Base-by-base conservation (phyloP, 2,797 vertebrate genomes). In the Falco rusticolus region DNA sequence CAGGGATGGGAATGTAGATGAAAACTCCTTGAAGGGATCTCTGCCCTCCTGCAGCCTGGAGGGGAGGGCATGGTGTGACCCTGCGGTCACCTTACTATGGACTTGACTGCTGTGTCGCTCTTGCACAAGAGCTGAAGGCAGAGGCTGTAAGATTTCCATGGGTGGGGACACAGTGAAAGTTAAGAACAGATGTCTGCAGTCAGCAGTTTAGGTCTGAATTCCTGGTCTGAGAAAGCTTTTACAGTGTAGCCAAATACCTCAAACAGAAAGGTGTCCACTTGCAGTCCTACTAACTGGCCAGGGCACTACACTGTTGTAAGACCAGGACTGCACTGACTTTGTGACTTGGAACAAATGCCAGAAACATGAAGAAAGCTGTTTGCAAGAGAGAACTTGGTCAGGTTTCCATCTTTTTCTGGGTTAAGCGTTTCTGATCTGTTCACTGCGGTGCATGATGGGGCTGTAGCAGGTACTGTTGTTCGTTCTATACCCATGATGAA, bases 1-100 rank as follows among this genome's bases (percentile, higher is more conserved):
- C n/a, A 34, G 63, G 26, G 50, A 7, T 4, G 2, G 51, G 25
- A 75, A 45, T 9, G 9, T 6, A 39, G 37, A 13, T 56, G 13
- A 63, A 64, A 76, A 17, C n/a, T 69, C 31, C 48, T 64, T 64
- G 45, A n/a, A 88, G 37, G 0, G 3, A 18, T 57, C 17, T 84
- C 7, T 50, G 20, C 13, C 16, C n/a, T 57, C 7, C 50, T 65
- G 47, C 39, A 48, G 18, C 24, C 15, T 43, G 74, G 59, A 79
- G 66, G 18, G 63, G 21, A 59, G 19, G 21, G 51, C 37, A 39
- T 29, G 6, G 0, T 16, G 15, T 65, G 63, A n/a, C 18, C 1
- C 51, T 47, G 11, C 7, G 60, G 22, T 43, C 50, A 10, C 1
- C 1, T 16, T 2, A 11, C 37, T 1, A 1, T 16, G 12, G 56